Percentiles rank a stretch among this genome's conserved stretches.
phyloP scores from a whole-genome alignment of 1,140 invertebrate species.

The Scaptomyza pallida region DNA sequence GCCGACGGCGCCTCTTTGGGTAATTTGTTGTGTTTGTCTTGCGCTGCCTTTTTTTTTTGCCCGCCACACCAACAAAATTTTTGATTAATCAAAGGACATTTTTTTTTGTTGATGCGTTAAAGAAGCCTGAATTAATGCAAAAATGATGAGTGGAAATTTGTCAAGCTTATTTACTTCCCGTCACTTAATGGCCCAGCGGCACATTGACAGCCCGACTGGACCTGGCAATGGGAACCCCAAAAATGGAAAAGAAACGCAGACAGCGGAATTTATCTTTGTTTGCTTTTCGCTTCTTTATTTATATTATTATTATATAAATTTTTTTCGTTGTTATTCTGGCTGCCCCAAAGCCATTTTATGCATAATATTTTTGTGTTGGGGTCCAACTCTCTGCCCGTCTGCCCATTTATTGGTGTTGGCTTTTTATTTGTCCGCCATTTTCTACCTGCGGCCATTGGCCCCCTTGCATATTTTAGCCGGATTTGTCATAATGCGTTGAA shows the following conservation, averaged over 20 bases:
- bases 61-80: slow-evolving; percentile 65
- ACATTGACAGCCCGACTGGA: slow-evolving; percentile 37
- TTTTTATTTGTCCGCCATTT: slow-evolving; percentile 47
- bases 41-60: slow-evolving; percentile 40
- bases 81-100: slow-evolving; percentile 84
- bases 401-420: slow-evolving; percentile 29
- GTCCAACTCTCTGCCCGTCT: slow-evolving; percentile 42
- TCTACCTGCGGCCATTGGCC: slow-evolving; percentile 70
- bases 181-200: slow-evolving; percentile 79
- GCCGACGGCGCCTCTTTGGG: slow-evolving; percentile 71
- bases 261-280: slow-evolving; percentile 72
- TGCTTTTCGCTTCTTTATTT: slow-evolving; percentile 38
- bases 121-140: slow-evolving; percentile 83
- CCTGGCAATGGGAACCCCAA: background rate
- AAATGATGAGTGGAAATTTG: slow-evolving; percentile 84
- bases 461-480: slow-evolving; percentile 74
- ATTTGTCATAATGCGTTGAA: slow-evolving; percentile 80
- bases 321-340: slow-evolving; percentile 8
- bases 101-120: slow-evolving; percentile 71
- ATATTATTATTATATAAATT: slow-evolving; percentile 12
- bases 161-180: slow-evolving; percentile 84
- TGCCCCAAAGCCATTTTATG: slow-evolving; percentile 66
- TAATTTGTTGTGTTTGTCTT: slow-evolving; percentile 77
- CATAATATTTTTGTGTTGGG: slow-evolving; percentile 66
- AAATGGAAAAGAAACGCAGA: background rate